Evolutionary conservation across 1,140 invertebrate genomes (phyloP).

Genomic region (Saxidomus purpurata): DNA sequence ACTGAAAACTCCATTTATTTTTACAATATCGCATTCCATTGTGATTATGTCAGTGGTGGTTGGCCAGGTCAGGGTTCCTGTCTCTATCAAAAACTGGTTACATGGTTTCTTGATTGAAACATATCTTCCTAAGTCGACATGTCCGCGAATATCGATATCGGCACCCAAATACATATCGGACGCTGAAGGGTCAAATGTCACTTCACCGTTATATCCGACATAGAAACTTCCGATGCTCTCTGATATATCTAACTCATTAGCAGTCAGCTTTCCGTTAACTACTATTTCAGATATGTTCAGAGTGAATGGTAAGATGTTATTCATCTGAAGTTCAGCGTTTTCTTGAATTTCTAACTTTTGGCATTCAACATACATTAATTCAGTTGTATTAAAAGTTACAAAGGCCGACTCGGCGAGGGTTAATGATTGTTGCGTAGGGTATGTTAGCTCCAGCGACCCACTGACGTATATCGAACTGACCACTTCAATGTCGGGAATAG

Average conservation of each 20-base stretch:
- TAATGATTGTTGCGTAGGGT: slow-evolving; percentile 48
- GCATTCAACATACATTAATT: neutral
- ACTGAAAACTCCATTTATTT: slow-evolving; percentile 72
- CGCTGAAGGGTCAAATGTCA: slow-evolving; percentile 68
- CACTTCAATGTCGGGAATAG: slow-evolving; percentile 49
- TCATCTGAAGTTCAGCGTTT: neutral
- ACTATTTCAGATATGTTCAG: neutral
- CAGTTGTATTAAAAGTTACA: neutral
- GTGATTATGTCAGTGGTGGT: slow-evolving; percentile 59
- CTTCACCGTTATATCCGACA: slow-evolving; percentile 67
- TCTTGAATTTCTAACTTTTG: neutral
- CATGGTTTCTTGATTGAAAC: slow-evolving; percentile 71
- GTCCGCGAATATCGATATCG: slow-evolving; percentile 65
- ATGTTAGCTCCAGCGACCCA: slow-evolving; percentile 66
- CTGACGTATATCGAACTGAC: slow-evolving; percentile 41
- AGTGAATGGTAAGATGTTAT: neutral
- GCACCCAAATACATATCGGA: slow-evolving; percentile 68
- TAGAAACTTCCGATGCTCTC: slow-evolving; percentile 22
- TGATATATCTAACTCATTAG: neutral
- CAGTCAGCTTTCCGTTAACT: neutral
- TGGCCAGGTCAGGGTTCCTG: slow-evolving; percentile 68
- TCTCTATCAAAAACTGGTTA: slow-evolving; percentile 67
- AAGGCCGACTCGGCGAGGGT: slow-evolving; percentile 48
- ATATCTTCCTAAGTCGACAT: slow-evolving; percentile 61
- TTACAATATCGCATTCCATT: slow-evolving; percentile 72